These are phyloP conservation scores for Drosophila prostipennis DNA, from an alignment of 2,888 invertebrate genomes.

Conservation along the genomic window DNA sequence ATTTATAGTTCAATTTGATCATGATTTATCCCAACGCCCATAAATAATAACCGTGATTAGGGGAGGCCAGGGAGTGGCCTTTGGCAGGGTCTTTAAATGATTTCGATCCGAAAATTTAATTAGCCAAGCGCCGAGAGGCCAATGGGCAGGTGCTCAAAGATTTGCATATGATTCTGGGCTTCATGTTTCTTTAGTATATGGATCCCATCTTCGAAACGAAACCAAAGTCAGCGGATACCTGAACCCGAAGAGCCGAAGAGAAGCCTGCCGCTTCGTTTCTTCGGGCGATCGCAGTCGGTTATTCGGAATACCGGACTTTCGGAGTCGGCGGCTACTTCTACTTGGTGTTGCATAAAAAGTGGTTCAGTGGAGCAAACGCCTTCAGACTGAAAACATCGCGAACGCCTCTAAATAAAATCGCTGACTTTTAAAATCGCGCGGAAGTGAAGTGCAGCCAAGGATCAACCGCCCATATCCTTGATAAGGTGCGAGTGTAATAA, in stretches of 20 bases:
- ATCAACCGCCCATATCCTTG: conserved; percentile 28
- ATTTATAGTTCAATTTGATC: conserved; percentile 74
- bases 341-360: conserved; percentile 79
- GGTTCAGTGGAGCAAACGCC: conserved; percentile 81
- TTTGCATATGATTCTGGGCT: conserved; percentile 15
- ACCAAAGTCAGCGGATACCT: background rate
- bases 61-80: conserved; percentile 33
- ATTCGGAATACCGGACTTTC: conserved; percentile 16
- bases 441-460: conserved; percentile 66
- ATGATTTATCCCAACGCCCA: conserved; percentile 71
- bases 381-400: conserved; percentile 70
- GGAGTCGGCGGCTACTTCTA: conserved; percentile 69
- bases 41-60: conserved; percentile 59
- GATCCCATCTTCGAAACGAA: background rate
- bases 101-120: conserved; percentile 48
- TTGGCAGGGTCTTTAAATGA: conserved; percentile 30
- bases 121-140: conserved; percentile 39
- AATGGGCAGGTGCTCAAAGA: conserved; percentile 39
- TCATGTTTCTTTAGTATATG: background rate
- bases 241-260: conserved; percentile 13
- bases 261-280: conserved; percentile 46
- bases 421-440: conserved; percentile 44
- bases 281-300: conserved; percentile 25
- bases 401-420: conserved; percentile 30
- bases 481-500: conserved; percentile 2